phyloP scores from a whole-genome alignment of 2,888 invertebrate species.

The Myopa testacea region DNA sequence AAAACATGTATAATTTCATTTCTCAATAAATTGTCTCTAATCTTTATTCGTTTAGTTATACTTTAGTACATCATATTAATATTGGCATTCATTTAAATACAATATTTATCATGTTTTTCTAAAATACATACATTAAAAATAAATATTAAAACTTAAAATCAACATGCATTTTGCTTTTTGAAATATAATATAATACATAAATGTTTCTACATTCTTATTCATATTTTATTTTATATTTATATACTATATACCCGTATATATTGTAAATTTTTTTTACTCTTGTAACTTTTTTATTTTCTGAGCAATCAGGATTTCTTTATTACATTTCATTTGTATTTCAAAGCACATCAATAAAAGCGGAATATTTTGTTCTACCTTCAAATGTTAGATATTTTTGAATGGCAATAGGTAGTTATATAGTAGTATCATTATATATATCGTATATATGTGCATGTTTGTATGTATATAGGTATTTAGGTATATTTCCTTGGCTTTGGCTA shows the following conservation, averaged over 20 bases:
- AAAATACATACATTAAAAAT: constrained; percentile 25
- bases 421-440: not conserved
- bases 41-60: too few relatives aligned
- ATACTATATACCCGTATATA: too few relatives aligned
- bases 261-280: too few relatives aligned
- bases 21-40: too few relatives aligned
- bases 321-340: not conserved
- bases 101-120: not conserved
- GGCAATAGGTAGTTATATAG: too few relatives aligned
- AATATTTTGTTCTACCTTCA: too few relatives aligned
- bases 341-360: constrained; percentile 20
- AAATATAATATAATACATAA: not conserved
- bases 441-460: not conserved
- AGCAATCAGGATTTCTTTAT: too few relatives aligned
- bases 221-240: not conserved
- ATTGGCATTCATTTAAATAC: constrained; percentile 1
- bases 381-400: too few relatives aligned
- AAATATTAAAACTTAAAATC: not conserved
- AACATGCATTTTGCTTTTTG: not conserved
- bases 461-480: not conserved
- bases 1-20: too few relatives aligned
- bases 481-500: not conserved
- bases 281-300: too few relatives aligned
- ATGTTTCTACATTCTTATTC: not conserved
- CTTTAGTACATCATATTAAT: not conserved